Evolutionary conservation across 2,113 vertebrate species (phyloP).

Genomic region (Ceyx margarethae): DNA sequence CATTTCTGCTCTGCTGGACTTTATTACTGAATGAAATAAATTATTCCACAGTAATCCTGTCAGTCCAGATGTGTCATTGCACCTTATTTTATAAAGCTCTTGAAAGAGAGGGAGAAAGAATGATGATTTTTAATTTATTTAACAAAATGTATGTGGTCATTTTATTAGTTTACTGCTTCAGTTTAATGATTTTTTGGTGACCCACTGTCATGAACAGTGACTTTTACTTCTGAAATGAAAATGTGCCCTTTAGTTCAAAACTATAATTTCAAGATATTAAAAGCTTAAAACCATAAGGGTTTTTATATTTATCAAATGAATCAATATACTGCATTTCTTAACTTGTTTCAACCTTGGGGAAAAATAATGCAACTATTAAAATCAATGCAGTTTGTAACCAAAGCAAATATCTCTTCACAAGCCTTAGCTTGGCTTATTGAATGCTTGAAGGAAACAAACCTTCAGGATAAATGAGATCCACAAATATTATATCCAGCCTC

Average conservation of each 20-base stretch:
- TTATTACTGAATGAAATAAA: background rate
- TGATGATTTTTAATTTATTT: background rate
- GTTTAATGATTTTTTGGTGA: background rate
- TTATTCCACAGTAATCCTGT: background rate
- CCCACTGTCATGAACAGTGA: background rate
- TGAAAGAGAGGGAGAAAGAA: background rate
- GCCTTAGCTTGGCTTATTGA: background rate
- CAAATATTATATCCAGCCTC: background rate
- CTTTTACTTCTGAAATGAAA: background rate
- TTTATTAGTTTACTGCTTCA: background rate
- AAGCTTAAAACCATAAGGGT: background rate
- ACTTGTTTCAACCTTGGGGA: background rate
- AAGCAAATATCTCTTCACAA: background rate
- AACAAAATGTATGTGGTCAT: background rate
- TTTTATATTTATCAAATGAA: constrained; percentile 21
- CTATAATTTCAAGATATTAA: background rate
- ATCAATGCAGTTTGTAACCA: background rate
- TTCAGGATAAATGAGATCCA: background rate
- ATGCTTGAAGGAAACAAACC: background rate
- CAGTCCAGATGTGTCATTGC: background rate
- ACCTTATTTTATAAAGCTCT: background rate
- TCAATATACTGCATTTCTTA: background rate
- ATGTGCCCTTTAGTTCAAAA: background rate
- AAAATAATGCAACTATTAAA: constrained; percentile 12
- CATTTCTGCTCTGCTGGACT: background rate